These are phyloP conservation scores for Phainopepla nitens DNA, from an alignment of 2,113 vertebrate species.

Conservation along the genomic window DNA sequence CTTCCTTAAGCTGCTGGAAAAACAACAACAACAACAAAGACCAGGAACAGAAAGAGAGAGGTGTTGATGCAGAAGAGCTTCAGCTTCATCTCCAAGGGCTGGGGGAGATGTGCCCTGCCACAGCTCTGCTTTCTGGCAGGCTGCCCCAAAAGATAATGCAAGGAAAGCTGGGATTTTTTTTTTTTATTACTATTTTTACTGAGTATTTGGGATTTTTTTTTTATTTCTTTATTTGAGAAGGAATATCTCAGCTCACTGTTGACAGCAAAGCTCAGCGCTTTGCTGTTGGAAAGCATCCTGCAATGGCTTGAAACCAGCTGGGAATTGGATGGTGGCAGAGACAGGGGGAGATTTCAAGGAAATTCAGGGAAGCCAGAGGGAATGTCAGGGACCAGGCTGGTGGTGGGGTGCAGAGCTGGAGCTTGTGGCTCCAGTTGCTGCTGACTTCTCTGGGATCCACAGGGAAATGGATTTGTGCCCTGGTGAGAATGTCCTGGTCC, in stretches of 20 bases:
- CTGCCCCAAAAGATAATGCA: background rate
- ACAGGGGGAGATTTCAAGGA: background rate
- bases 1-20: slow-evolving; percentile 28
- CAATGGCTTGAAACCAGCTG: fast-evolving
- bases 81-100: background rate
- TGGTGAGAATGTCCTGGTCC: background rate
- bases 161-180: background rate
- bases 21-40: background rate
- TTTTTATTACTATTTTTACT: background rate
- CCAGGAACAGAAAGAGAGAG: background rate
- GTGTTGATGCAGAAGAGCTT: background rate
- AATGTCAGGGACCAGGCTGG: background rate
- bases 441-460: background rate
- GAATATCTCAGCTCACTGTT: background rate
- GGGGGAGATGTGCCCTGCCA: background rate
- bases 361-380: fast-evolving
- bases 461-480: background rate
- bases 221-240: background rate
- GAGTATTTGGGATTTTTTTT: background rate
- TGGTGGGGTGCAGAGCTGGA: too few relatives aligned
- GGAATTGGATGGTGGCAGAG: background rate
- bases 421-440: background rate
- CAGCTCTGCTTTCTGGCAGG: background rate
- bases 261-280: background rate
- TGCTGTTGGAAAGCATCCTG: background rate